phyloP scores from a whole-genome alignment of 2,888 invertebrate species.

The Kuschelorhynchus macadamiae region DNA sequence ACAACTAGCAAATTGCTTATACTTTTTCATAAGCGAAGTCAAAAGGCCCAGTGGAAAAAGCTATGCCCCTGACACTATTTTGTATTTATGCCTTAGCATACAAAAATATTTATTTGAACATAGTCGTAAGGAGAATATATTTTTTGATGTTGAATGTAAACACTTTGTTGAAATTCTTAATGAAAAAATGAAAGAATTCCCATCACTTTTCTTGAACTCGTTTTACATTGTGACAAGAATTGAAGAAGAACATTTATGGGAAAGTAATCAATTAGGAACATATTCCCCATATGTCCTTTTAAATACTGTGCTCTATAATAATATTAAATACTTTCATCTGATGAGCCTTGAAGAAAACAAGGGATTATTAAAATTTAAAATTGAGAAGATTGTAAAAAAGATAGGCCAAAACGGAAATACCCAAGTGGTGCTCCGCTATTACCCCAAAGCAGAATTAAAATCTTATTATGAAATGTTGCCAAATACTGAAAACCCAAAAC shows the following conservation, averaged over 20 bases:
- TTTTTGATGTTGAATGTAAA: conserved; percentile 88
- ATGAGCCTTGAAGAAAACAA: conserved; percentile 84
- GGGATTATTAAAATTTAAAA: too few relatives aligned
- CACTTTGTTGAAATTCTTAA: conserved; percentile 83
- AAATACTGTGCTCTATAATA: conserved; percentile 92
- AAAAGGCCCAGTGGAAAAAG: conserved; percentile 88
- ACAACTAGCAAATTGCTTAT: conserved; percentile 86
- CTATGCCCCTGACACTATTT: conserved; percentile 91
- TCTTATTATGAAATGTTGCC: conserved; percentile 68
- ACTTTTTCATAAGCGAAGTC: conserved; percentile 88
- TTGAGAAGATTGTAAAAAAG: too few relatives aligned
- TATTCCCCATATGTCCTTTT: conserved; percentile 91
- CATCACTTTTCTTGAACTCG: conserved; percentile 64
- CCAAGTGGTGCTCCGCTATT: conserved; percentile 25
- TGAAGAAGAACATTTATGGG: conserved; percentile 94
- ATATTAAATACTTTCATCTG: conserved; percentile 92
- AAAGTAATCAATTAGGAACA: conserved; percentile 90
- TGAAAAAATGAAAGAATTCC: conserved; percentile 70
- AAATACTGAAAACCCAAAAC: conserved; percentile 73
- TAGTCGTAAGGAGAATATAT: conserved; percentile 90
- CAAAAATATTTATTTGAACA: conserved; percentile 91
- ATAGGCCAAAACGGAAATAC: not conserved
- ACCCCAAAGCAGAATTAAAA: conserved; percentile 65
- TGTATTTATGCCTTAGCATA: conserved; percentile 89
- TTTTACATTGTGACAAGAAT: conserved; percentile 89